Evolutionary conservation across 2,113 vertebrate species (phyloP), one percentile per base, ranked within the genome.

Genomic region (Trichomycterus rosablanca): DNA sequence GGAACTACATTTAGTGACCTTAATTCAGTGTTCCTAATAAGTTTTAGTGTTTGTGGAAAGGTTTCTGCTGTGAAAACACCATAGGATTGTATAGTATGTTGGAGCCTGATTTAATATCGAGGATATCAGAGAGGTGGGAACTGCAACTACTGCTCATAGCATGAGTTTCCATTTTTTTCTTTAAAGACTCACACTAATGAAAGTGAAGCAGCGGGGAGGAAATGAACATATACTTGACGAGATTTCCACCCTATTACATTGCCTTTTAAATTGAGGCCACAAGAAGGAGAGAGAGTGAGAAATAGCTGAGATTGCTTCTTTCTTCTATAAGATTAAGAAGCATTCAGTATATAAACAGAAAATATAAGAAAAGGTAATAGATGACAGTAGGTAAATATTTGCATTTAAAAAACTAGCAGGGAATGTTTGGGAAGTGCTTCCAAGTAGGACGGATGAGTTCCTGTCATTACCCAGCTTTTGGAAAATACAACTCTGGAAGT

Each of bases 121-220:
- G 26, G 26, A 7, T 42, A 45, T 16, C 43, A 26, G 18, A 59
- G 8, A 59, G 56, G 40, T 20, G 15, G 26, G n/a, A 39, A 57
- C 37, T 37, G 16, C 15, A 34, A 32, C 22, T 52, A 50, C 11
- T 3, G 15, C 12, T 18, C 28, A 40, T 45, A 39, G 34, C 7
- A 14, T 26, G 34, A 39, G 34, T 50, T 61, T 40, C 30, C 28
- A 55, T 44, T 56, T 20, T 16, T 39, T 22, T 28, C 5, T 42
- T 39, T 30, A 56, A 22, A 56, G 43, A 49, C 43, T 26, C 10
- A 11, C 52, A 65, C 43, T 56, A 56, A 65, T 65, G 34, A 65
- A 56, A 65, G 24, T 34, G 23, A 24, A 46, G 28, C 52, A 65
- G 62, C 37, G 28, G 45, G 24, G 23, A 35, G 40, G 35, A 22